Percentiles rank a stretch among this genome's conserved stretches.
phyloP scores from a whole-genome alignment of 2,797 vertebrate genomes.

The Parauchenoglanis ngamensis region DNA sequence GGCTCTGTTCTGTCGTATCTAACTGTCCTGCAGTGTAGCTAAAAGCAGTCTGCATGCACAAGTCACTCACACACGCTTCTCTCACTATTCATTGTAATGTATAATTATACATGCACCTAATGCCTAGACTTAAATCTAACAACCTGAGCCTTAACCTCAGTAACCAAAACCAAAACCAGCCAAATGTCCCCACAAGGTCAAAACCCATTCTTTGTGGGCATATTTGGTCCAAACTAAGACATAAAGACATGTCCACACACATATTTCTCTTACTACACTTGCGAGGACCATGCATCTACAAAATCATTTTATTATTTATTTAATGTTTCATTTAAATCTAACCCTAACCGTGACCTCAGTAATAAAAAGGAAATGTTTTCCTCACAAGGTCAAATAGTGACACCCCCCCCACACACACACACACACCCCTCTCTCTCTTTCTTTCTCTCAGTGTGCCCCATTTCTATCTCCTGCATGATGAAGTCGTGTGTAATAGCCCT shows the following conservation, averaged over 20 bases:
- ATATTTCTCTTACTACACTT: neutral
- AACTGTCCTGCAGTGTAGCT: constrained; percentile 30
- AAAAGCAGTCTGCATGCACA: constrained; percentile 43
- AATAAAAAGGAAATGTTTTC: neutral
- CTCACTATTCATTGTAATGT: neutral
- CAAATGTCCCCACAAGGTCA: neutral
- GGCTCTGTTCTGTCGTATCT: constrained; percentile 37
- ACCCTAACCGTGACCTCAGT: neutral
- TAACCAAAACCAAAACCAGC: neutral
- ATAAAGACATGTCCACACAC: neutral
- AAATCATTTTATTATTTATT: neutral
- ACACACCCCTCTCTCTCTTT: neutral
- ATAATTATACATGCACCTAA: neutral
- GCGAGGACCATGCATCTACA: neutral
- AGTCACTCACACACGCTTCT: neutral
- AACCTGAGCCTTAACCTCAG: neutral
- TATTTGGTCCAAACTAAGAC: neutral
- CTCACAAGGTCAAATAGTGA: neutral
- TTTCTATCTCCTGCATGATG: constrained; percentile 35
- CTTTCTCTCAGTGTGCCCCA: neutral
- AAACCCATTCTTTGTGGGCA: neutral
- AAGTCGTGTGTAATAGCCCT: constrained; percentile 51
- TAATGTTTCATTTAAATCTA: neutral
- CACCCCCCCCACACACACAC: neutral
- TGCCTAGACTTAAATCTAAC: neutral